Evolutionary conservation across 2,888 invertebrate genomes (phyloP).

Genomic region (Cephus rjabovi): DNA sequence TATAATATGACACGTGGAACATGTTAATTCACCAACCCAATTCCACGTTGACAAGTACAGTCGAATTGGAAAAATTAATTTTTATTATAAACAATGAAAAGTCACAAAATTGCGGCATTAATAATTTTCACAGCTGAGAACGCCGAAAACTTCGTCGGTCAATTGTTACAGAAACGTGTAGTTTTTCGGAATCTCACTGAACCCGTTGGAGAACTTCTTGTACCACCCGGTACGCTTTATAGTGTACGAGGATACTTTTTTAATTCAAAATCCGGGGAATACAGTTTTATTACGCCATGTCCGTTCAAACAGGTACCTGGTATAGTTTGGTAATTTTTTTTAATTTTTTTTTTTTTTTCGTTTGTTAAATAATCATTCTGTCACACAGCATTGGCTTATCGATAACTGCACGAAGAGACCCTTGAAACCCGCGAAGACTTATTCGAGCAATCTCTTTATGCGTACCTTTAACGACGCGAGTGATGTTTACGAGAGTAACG

Average conservation of each 20-base stretch:
- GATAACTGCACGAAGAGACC: conserved; percentile 26
- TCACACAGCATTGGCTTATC: conserved; percentile 32
- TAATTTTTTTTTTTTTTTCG: not conserved
- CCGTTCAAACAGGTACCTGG: conserved; percentile 34
- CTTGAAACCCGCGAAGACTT: conserved; percentile 22
- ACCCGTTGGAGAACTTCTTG: conserved; percentile 27
- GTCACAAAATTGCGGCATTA: not conserved
- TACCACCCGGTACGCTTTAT: conserved; percentile 28
- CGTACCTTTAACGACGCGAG: conserved; percentile 26
- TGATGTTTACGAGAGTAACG: conserved; percentile 31
- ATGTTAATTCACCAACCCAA: not conserved
- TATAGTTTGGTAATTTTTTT: not conserved
- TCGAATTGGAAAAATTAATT: not conserved
- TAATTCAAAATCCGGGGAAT: conserved; percentile 29
- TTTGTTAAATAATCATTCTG: not conserved
- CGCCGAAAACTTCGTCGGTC: conserved; percentile 23
- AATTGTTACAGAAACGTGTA: conserved; percentile 22
- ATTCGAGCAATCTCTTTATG: conserved; percentile 30
- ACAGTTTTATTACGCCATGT: conserved; percentile 33
- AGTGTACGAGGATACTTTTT: conserved; percentile 33
- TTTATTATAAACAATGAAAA: not conserved
- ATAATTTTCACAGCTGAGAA: not conserved
- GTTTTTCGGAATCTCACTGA: conserved; percentile 31
- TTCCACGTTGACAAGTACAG: not conserved
- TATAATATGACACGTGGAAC: not conserved